Evolutionary conservation across 2,797 vertebrate genomes (phyloP).

Genomic region (Melopsittacus undulatus): DNA sequence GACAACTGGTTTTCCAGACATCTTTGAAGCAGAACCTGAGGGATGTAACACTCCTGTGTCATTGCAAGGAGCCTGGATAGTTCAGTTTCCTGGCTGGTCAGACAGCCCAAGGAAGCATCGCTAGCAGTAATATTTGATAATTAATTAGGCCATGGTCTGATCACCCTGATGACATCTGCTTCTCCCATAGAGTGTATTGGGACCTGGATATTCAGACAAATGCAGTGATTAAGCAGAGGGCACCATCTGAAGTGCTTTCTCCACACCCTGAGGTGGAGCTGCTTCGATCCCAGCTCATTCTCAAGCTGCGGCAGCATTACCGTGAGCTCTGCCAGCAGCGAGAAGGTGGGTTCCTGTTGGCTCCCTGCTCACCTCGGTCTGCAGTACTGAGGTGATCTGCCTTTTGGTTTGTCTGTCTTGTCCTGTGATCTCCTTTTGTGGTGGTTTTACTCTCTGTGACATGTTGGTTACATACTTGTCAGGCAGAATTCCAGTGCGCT

Average conservation of each 20-base stretch:
- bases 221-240: slow-evolving; percentile 88
- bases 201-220: slow-evolving; percentile 96
- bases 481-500: background rate
- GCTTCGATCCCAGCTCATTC: slow-evolving; percentile 91
- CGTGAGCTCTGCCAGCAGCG: slow-evolving; percentile 96
- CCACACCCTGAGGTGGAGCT: slow-evolving; percentile 96
- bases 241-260: slow-evolving; percentile 84
- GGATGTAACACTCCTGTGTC: fast-evolving
- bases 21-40: background rate
- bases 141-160: background rate
- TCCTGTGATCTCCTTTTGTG: background rate
- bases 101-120: background rate
- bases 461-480: background rate
- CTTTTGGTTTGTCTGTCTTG: background rate
- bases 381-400: background rate
- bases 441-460: background rate
- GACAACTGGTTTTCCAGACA: background rate
- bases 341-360: slow-evolving; percentile 80
- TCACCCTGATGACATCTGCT: background rate
- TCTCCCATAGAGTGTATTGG: slow-evolving; percentile 89
- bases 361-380: background rate
- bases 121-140: background rate
- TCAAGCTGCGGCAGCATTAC: slow-evolving; percentile 95
- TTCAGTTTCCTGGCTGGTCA: background rate
- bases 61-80: background rate